Conservation (phyloP, 37 sponge, comb jelly and placozoan species). For the Haliclona indistincta region DNA sequence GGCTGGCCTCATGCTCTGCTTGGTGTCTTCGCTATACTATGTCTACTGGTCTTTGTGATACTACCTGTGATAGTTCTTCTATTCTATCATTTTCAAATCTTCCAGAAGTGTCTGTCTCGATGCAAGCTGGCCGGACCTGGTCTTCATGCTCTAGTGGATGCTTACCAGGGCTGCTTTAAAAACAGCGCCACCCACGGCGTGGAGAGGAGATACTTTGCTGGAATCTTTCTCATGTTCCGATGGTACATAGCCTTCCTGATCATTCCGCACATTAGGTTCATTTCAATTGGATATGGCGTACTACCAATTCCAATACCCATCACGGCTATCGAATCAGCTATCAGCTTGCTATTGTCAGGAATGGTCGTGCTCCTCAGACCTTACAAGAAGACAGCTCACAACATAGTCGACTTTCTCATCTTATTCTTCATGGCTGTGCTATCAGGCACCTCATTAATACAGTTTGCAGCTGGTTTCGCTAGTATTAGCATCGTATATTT, state of each 20-base stretch:
- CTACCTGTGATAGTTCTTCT: not conserved
- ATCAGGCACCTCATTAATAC: too few species aligned
- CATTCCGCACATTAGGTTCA: not conserved
- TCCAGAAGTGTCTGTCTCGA: not conserved
- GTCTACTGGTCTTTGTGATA: not conserved
- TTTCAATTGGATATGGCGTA: too few species aligned
- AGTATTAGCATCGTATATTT: too few species aligned
- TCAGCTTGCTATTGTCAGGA: too few species aligned
- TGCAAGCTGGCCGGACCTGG: not conserved
- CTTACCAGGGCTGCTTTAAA: constrained; percentile 22
- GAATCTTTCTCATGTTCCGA: constrained; percentile 18
- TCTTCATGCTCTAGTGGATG: not conserved
- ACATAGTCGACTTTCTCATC: not conserved
- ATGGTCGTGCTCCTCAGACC: not conserved
- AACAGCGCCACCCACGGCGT: not conserved
- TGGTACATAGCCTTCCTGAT: not conserved
- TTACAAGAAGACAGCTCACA: not conserved
- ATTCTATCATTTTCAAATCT: not conserved
- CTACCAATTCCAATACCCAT: too few species aligned
- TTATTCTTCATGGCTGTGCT: not conserved
- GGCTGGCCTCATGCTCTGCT: not conserved
- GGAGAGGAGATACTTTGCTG: constrained; percentile 32
- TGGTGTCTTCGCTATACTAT: not conserved
- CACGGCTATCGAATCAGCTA: too few species aligned
- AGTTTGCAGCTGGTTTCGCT: too few species aligned